A percentile compares a stretch with the other conserved stretches of the same genome.
Conservation (phyloP, 2,888 invertebrate genomes). For the Tiphia femorata region DNA sequence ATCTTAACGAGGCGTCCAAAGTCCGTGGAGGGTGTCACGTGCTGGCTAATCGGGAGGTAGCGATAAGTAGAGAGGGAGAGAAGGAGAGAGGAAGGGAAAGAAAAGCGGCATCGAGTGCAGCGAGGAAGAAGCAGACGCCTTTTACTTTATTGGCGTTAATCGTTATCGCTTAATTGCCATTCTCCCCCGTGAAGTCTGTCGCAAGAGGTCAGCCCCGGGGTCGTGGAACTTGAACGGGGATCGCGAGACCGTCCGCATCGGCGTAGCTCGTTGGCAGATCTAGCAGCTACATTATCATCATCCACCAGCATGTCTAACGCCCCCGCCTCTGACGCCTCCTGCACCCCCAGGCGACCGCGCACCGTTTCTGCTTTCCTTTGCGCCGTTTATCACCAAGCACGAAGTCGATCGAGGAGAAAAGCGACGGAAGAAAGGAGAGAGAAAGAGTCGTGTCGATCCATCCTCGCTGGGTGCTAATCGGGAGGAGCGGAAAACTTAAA, state of each 20-base stretch:
- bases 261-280: constrained; percentile 37
- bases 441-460: too few relatives aligned
- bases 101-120: too few relatives aligned
- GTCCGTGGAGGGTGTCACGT: constrained; percentile 49
- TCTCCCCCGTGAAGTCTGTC: constrained; percentile 60
- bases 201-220: constrained; percentile 54
- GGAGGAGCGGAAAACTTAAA: too few relatives aligned
- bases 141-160: constrained; percentile 30
- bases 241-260: constrained; percentile 50
- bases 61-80: constrained; percentile 25
- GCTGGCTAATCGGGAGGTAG: constrained; percentile 36
- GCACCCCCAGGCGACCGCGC: too few relatives aligned
- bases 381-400: too few relatives aligned
- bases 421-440: background rate
- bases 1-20: constrained; percentile 47
- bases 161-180: constrained; percentile 58
- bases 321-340: too few relatives aligned
- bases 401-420: background rate
- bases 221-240: constrained; percentile 52
- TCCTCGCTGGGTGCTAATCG: too few relatives aligned
- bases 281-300: too few relatives aligned
- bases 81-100: too few relatives aligned
- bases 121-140: too few relatives aligned
- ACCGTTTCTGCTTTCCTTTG: background rate
- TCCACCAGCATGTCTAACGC: too few relatives aligned